Evolutionary conservation across 2,113 vertebrate species (phyloP).

Genomic region (Phaethornis superciliosus): DNA sequence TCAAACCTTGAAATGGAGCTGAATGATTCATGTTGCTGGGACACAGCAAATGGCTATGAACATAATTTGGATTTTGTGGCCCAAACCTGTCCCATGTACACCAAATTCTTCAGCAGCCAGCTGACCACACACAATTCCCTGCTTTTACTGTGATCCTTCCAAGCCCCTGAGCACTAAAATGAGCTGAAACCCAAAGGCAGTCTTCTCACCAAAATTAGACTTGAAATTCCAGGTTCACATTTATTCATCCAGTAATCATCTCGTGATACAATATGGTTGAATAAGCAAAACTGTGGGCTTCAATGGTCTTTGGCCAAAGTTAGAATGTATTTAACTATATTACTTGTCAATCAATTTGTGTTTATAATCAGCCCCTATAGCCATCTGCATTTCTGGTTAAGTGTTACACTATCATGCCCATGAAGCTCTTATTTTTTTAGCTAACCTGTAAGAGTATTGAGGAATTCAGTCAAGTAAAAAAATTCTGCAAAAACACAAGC

Average conservation of each 20-base stretch:
- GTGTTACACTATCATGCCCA: accelerated
- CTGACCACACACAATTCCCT: not conserved
- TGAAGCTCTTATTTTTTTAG: conserved; percentile 23
- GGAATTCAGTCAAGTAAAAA: conserved; percentile 40
- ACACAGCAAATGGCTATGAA: accelerated
- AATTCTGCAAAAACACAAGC: conserved; percentile 16
- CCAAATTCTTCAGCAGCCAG: not conserved
- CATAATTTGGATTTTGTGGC: not conserved
- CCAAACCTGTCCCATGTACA: not conserved
- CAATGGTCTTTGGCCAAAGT: not conserved
- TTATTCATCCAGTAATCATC: not conserved
- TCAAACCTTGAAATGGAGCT: not conserved
- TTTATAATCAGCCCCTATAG: not conserved
- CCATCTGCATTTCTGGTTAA: not conserved
- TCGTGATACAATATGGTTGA: not conserved
- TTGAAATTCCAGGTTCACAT: not conserved
- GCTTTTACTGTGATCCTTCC: not conserved
- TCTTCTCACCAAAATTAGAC: not conserved
- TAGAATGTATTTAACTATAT: not conserved
- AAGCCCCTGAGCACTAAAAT: not conserved
- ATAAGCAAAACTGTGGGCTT: not conserved
- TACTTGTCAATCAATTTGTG: not conserved
- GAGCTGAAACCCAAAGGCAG: not conserved
- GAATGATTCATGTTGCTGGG: not conserved
- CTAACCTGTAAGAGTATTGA: not conserved